phyloP scores from a whole-genome alignment of 1,140 invertebrate species.

The Drosophila rufa region DNA sequence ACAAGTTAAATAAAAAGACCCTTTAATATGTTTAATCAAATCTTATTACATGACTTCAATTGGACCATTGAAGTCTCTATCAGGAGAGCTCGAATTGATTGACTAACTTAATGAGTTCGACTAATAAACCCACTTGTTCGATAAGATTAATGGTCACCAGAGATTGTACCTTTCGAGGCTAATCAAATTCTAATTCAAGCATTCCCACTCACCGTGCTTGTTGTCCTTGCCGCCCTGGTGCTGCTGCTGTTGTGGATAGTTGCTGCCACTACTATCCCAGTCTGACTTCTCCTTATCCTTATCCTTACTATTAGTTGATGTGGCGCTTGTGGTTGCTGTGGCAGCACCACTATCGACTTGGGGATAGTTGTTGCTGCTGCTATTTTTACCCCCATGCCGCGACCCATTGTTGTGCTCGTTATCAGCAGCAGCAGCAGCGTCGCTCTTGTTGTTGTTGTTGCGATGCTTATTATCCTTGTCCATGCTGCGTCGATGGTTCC shows the following conservation, averaged over 20 bases:
- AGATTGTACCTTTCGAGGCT: neutral
- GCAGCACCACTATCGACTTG: conserved; percentile 58
- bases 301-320: conserved; percentile 65
- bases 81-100: neutral
- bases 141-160: conserved; percentile 18
- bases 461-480: conserved; percentile 83
- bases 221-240: conserved; percentile 69
- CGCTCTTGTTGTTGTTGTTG: conserved; percentile 60
- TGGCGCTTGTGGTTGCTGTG: conserved; percentile 41
- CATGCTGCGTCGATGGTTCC: conserved; percentile 79
- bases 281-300: conserved; percentile 80
- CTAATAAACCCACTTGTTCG: neutral
- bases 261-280: conserved; percentile 75
- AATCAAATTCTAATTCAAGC: conserved; percentile 4
- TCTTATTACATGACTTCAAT: too few species aligned
- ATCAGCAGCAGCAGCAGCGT: conserved; percentile 53
- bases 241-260: conserved; percentile 73
- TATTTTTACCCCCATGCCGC: conserved; percentile 61
- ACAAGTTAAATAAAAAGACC: too few species aligned
- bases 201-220: conserved; percentile 59
- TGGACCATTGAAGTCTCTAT: too few species aligned
- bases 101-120: conserved; percentile 3
- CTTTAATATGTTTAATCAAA: too few species aligned
- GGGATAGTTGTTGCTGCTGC: conserved; percentile 56
- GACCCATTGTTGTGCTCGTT: conserved; percentile 67